Conservation (phyloP, 1,140 invertebrate genomes). For the Nephila pilipes region DNA sequence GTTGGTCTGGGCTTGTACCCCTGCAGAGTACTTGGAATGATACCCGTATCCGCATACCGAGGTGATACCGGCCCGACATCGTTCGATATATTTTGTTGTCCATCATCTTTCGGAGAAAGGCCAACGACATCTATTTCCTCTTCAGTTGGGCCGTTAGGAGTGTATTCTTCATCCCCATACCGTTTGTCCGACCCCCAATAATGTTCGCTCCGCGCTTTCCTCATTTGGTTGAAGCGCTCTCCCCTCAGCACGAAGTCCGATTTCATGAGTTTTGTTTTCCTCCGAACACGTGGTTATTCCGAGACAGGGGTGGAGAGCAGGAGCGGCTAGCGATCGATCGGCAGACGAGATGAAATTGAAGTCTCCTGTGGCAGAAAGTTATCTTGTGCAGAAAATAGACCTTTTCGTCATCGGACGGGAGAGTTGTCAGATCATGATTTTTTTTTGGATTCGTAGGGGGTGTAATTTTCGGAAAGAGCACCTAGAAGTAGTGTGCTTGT, state of each 20-base stretch:
- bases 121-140: slow-evolving; percentile 9
- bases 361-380: neutral
- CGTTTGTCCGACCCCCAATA: neutral
- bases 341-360: neutral
- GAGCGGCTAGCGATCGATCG: neutral
- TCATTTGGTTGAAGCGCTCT: neutral
- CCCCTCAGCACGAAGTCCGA: slow-evolving; percentile 15
- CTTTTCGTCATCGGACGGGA: neutral
- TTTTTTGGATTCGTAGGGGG: neutral
- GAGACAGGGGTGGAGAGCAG: neutral
- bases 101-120: neutral
- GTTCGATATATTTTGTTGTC: neutral
- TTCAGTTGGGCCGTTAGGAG: neutral
- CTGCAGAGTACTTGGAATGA: too few relatives aligned
- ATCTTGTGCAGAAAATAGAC: too few relatives aligned
- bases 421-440: neutral
- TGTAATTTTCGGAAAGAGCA: neutral
- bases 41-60: too few relatives aligned
- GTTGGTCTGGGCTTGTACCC: too few relatives aligned
- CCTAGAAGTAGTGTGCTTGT: neutral
- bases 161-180: neutral
- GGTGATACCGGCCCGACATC: neutral
- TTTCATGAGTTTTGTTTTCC: slow-evolving; percentile 41
- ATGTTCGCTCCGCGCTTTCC: neutral
- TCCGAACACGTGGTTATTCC: slow-evolving; percentile 10